Conservation (phyloP, 2,888 invertebrate genomes). For the Leistus spinibarbis region DNA sequence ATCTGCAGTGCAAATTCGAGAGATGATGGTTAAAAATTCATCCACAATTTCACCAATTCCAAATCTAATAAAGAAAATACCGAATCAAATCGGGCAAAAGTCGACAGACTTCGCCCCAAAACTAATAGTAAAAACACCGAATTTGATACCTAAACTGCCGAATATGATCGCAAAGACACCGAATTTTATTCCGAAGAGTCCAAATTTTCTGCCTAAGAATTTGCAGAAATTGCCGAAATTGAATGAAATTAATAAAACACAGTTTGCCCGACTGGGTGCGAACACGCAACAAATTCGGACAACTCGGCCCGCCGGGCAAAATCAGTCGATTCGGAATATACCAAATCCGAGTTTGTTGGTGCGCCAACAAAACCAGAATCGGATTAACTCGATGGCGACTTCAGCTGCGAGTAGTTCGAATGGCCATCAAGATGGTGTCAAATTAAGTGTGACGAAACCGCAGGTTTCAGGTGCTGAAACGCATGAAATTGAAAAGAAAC, state of each 20-base stretch:
- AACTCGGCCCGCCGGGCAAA: constrained; percentile 55
- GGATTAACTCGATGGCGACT: constrained; percentile 46
- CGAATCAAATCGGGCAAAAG: constrained; percentile 10
- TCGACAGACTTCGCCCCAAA: constrained; percentile 3
- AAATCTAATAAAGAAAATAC: constrained; percentile 29
- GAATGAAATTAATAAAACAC: constrained; percentile 57
- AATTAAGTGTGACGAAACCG: constrained; percentile 1
- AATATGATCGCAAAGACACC: neutral
- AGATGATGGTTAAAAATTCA: constrained; percentile 45
- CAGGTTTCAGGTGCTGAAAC: constrained; percentile 1
- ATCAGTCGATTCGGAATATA: constrained; percentile 67
- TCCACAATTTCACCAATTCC: constrained; percentile 15
- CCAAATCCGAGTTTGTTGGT: constrained; percentile 68
- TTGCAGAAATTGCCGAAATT: constrained; percentile 55
- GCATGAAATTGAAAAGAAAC: constrained; percentile 18
- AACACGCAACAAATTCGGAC: constrained; percentile 47
- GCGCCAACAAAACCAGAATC: constrained; percentile 60
- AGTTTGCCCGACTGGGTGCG: constrained; percentile 49
- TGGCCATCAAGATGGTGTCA: neutral
- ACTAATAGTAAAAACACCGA: neutral
- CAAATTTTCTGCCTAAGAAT: constrained; percentile 36
- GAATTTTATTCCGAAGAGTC: constrained; percentile 12
- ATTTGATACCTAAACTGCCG: constrained; percentile 18
- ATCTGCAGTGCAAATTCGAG: constrained; percentile 51
- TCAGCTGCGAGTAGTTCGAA: neutral